phyloP scores from a whole-genome alignment of 2,113 vertebrate genomes.

The Gymnogyps californianus region DNA sequence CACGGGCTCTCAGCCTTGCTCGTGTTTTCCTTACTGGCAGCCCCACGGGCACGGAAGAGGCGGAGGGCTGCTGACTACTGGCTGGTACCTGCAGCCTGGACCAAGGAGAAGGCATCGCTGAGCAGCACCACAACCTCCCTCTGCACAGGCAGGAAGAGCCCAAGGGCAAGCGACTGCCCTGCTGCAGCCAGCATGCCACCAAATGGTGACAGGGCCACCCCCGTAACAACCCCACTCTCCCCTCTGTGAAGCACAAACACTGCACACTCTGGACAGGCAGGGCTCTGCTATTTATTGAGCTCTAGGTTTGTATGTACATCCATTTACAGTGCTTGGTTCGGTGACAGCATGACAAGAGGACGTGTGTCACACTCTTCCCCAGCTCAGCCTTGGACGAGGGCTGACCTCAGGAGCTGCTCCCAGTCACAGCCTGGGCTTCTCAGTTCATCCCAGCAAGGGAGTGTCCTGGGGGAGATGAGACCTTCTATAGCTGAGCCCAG shows the following conservation, averaged over 20 bases:
- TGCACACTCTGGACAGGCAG: neutral
- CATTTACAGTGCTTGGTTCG: neutral
- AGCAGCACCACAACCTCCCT: neutral
- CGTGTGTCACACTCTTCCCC: neutral
- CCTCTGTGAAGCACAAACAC: neutral
- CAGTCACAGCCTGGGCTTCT: neutral
- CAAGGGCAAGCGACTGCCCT: neutral
- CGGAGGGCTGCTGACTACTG: neutral
- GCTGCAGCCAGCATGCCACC: neutral
- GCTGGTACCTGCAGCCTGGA: neutral
- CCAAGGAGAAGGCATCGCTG: neutral
- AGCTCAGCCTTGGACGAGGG: neutral
- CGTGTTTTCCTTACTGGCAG: neutral
- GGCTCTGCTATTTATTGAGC: conserved; percentile 48
- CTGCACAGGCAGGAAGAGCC: neutral
- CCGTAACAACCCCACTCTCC: neutral
- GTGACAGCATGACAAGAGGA: neutral
- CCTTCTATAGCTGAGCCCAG: neutral
- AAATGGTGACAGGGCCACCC: neutral
- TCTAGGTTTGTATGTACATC: conserved; percentile 18
- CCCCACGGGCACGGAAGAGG: fast-evolving
- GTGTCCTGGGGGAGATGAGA: neutral
- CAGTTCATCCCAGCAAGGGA: neutral
- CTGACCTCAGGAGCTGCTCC: neutral
- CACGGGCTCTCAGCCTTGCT: neutral